phyloP scores from a whole-genome alignment of 2,888 invertebrate species.

The Sesia apiformis region DNA sequence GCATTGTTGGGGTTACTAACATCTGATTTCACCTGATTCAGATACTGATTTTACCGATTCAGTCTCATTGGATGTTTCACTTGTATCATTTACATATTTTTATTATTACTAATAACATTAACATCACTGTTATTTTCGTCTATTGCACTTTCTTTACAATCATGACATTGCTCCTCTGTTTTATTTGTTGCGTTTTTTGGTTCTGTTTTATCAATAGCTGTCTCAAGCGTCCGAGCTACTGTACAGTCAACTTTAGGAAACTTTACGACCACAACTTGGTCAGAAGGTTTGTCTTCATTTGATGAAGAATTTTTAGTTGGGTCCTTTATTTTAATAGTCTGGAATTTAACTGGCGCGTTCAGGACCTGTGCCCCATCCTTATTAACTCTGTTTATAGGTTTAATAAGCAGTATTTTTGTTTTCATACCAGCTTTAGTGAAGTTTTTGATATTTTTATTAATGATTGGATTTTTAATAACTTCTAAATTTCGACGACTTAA shows the following conservation, averaged over 20 bases:
- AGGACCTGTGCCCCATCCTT: conserved; percentile 37
- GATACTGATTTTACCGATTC: too few species aligned
- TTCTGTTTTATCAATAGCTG: not conserved
- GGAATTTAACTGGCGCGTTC: conserved; percentile 48
- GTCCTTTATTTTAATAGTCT: conserved; percentile 82
- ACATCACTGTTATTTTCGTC: conserved; percentile 7
- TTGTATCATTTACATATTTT: not conserved
- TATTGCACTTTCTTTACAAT: not conserved
- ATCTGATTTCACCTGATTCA: too few species aligned
- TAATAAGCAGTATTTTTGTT: conserved; percentile 64
- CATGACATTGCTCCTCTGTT: not conserved
- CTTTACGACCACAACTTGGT: conserved; percentile 57
- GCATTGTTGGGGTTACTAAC: too few species aligned
- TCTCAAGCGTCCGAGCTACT: conserved; percentile 16
- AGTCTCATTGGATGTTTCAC: too few species aligned
- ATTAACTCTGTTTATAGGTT: conserved; percentile 49
- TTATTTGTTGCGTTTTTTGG: not conserved
- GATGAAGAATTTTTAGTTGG: conserved; percentile 31
- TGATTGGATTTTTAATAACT: conserved; percentile 55
- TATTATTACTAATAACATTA: conserved; percentile 7
- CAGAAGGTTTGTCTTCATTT: conserved; percentile 37
- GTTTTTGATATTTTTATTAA: conserved; percentile 56
- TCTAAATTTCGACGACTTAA: conserved; percentile 55
- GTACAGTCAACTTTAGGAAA: conserved; percentile 53
- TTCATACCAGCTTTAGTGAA: conserved; percentile 62